Evolutionary conservation across 2,888 invertebrate species (phyloP).

Genomic region (Byasa hedistus): DNA sequence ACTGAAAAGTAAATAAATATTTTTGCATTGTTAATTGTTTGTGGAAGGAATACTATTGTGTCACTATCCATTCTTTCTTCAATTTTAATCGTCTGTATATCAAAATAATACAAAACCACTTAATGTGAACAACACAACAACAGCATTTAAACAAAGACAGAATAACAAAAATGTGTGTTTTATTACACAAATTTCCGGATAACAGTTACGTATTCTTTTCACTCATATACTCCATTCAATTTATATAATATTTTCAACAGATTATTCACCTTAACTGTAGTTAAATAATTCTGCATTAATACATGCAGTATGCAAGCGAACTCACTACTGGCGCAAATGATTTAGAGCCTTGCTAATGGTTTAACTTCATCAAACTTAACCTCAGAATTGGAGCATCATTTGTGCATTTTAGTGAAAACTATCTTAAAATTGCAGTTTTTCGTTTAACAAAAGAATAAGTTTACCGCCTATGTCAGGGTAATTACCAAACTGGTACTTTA

Average conservation of each 20-base stretch:
- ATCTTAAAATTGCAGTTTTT: neutral
- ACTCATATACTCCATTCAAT: conserved; percentile 39
- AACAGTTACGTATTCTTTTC: conserved; percentile 46
- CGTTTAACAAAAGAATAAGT: neutral
- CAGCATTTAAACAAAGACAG: neutral
- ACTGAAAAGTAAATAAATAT: neutral
- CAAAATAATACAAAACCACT: neutral
- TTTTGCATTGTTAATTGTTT: neutral
- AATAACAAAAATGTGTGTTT: neutral
- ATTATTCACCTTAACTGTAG: conserved; percentile 7
- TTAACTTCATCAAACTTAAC: conserved; percentile 65
- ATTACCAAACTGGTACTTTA: no score
- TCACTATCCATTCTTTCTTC: neutral
- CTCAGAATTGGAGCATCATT: conserved; percentile 12
- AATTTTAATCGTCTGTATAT: neutral
- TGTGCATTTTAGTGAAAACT: conserved; percentile 1
- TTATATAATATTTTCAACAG: conserved; percentile 14
- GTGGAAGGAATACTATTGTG: neutral
- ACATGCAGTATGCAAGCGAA: conserved; percentile 61
- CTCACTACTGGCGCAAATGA: conserved; percentile 63
- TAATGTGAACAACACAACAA: neutral
- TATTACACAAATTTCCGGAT: neutral
- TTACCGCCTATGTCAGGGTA: neutral
- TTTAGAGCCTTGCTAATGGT: conserved; percentile 71
- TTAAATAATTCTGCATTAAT: conserved; percentile 40